Evolutionary conservation across 1,140 invertebrate genomes (phyloP).

Genomic region (Aethina tumida): DNA sequence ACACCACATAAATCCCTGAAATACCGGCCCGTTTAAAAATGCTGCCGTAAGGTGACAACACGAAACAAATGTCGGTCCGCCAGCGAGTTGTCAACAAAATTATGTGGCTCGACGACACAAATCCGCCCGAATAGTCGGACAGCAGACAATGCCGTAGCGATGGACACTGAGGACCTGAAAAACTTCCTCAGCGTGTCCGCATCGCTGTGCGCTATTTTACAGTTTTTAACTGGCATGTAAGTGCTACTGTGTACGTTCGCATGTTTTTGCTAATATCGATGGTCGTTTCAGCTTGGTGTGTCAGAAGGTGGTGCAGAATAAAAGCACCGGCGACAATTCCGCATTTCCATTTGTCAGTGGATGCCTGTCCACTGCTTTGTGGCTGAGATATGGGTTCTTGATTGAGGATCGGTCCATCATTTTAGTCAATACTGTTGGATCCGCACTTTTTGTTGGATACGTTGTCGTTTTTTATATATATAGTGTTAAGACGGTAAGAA

Average conservation of each 20-base stretch:
- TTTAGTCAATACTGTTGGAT: constrained; percentile 57
- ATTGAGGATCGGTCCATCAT: constrained; percentile 54
- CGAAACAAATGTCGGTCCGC: too few species aligned
- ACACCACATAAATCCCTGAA: too few species aligned
- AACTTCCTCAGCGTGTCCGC: constrained; percentile 47
- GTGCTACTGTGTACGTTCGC: constrained; percentile 25
- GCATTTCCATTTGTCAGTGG: constrained; percentile 65
- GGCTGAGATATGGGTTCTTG: constrained; percentile 58
- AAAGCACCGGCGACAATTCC: constrained; percentile 57
- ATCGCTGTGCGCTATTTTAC: constrained; percentile 55
- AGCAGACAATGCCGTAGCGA: too few species aligned
- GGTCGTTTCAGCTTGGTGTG: constrained; percentile 53
- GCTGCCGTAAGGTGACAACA: too few species aligned
- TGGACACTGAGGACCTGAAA: constrained; percentile 33
- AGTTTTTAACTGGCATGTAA: constrained; percentile 60
- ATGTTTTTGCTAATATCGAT: constrained; percentile 15
- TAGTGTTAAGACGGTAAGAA: constrained; percentile 49
- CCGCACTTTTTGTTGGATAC: constrained; percentile 54
- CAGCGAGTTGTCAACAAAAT: too few species aligned
- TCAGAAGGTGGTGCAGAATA: constrained; percentile 52
- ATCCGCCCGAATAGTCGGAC: too few species aligned
- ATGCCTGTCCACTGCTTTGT: constrained; percentile 58
- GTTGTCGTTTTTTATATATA: constrained; percentile 50
- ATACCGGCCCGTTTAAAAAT: too few species aligned
- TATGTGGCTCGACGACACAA: too few species aligned